These are phyloP conservation scores for Anoura caudifer DNA, from an alignment of 2,113 vertebrate genomes.

Conservation along the genomic window DNA sequence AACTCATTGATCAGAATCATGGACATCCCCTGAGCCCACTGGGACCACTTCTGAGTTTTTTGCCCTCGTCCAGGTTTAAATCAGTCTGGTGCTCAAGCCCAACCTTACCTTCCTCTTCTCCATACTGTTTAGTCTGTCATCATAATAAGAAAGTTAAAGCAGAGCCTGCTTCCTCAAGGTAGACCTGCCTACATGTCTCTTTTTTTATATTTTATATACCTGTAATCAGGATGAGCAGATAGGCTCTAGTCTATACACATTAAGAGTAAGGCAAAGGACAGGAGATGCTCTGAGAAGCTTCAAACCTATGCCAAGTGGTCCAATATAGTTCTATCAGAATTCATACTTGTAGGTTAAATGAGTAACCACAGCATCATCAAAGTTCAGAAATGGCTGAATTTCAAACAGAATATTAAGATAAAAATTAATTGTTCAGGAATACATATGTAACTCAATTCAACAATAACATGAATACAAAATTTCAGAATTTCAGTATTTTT, in stretches of 20 bases:
- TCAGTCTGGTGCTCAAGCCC: not conserved
- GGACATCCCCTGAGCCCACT: not conserved
- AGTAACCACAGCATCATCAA: not conserved
- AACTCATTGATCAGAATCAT: not conserved
- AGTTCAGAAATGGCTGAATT: not conserved
- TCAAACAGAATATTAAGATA: not conserved
- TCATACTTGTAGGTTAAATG: not conserved
- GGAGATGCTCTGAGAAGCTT: not conserved
- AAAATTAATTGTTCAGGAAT: not conserved
- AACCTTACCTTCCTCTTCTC: not conserved
- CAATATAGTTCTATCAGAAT: not conserved
- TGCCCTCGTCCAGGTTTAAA: not conserved
- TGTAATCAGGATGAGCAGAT: too few species aligned
- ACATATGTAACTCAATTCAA: not conserved
- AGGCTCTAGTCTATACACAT: not conserved
- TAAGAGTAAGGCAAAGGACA: not conserved
- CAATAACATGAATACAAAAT: not conserved
- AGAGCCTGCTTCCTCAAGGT: not conserved
- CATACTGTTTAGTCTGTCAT: not conserved
- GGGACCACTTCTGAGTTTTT: not conserved
- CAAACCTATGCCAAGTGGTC: not conserved
- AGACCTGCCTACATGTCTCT: not conserved
- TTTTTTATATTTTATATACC: not conserved
- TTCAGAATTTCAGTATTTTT: not conserved
- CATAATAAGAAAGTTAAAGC: not conserved